Evolutionary conservation across 2,113 vertebrate genomes (phyloP), one percentile per base, ranked within the genome.

Genomic region (Cyrtonyx montezumae): DNA sequence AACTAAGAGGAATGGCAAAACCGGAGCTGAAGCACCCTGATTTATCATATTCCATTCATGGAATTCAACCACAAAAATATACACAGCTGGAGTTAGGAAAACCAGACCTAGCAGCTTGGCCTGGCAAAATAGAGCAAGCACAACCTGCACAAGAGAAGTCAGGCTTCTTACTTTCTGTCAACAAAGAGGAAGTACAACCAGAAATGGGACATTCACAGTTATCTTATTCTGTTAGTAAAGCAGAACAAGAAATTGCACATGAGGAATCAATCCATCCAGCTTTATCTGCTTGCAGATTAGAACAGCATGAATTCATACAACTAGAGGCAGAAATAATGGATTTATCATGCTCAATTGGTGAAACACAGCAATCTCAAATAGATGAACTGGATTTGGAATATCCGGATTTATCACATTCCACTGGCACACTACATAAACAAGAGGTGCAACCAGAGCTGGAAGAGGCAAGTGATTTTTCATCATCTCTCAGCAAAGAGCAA

Each of bases 241-340:
- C 71, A 80, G 82, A 93, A 37, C 45, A 88, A 77, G 51, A 88
- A 90, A 56, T 48, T 43, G 37, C 70, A 67, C n/a, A 42, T 13
- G 22, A 0, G 2, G 90, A 95, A 90, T 67, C 79, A 63, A 79
- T 55, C 23, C 8, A 0, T 70, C 63, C 82, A 78, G 79, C 59
- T 78, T 70, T 96, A 80, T 80, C 65, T 63, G 5, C 51, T 91
- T 51, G 51, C 17, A 75, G 25, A 83, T 80, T 85, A 59, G 68
- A 93, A 69, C 73, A 80, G 21, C 73, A 48, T 18, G 76, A 85
- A 91, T 55, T 77, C 32, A 30, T 59, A 65, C 42, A 75, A 37
- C 17, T 79, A 80, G 79, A 78, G 28, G 49, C 68, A 88, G 85
- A 93, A 88, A 30, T 23, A 93, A 91, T 46, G 34, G 51, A 83